These are phyloP conservation scores for Xestia xanthographa DNA, from an alignment of 2,888 invertebrate genomes.

Conservation along the genomic window DNA sequence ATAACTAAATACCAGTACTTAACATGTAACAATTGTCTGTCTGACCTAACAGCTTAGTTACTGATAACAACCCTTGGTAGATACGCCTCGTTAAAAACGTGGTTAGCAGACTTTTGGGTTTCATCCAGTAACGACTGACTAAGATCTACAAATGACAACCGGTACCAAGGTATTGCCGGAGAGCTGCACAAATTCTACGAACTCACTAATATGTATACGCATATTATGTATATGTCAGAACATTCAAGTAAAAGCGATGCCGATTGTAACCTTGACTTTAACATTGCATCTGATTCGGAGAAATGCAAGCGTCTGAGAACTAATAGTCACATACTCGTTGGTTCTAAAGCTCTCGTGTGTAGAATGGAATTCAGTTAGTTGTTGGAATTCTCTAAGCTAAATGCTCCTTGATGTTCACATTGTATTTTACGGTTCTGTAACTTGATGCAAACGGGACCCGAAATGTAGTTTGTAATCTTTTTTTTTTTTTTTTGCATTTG, in stretches of 20 bases:
- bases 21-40: not conserved
- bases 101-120: not conserved
- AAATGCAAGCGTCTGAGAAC: not conserved
- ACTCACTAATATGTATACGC: too few relatives aligned
- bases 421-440: not conserved
- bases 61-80: not conserved
- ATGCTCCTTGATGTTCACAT: not conserved
- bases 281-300: not conserved
- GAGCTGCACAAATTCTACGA: too few relatives aligned
- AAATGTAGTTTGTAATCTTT: not conserved
- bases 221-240: too few relatives aligned
- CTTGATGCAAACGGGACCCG: not conserved
- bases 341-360: not conserved
- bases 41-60: not conserved
- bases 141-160: not conserved
- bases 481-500: not conserved
- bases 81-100: not conserved
- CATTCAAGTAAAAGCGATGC: not conserved
- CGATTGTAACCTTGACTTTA: not conserved
- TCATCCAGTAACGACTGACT: not conserved
- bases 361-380: not conserved
- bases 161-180: not conserved
- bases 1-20: too few relatives aligned
- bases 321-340: not conserved
- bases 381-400: not conserved